Evolutionary conservation across 2,888 invertebrate species (phyloP).

Genomic region (Gisinianus flammeolus): DNA sequence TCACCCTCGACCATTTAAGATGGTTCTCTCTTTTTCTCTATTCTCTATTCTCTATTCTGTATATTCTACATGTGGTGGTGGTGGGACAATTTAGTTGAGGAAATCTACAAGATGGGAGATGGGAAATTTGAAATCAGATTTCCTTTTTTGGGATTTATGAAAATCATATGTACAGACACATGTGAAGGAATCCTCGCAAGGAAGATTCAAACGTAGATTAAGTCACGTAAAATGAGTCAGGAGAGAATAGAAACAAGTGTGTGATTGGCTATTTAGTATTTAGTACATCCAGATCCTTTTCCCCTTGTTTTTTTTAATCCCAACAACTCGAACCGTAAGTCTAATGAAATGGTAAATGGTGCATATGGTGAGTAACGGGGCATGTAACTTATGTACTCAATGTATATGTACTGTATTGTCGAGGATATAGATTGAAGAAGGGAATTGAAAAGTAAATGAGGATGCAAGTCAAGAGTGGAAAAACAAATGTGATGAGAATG

Average conservation of each 20-base stretch:
- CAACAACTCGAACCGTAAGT: no score
- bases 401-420: not conserved
- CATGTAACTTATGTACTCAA: not conserved
- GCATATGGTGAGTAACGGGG: constrained; percentile 6
- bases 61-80: not conserved
- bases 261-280: constrained; percentile 30
- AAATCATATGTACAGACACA: no score
- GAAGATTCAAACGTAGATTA: constrained; percentile 18
- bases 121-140: not conserved
- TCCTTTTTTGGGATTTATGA: not conserved
- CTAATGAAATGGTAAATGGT: no score
- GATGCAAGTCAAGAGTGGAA: constrained; percentile 11
- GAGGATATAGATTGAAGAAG: not conserved
- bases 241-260: constrained; percentile 15
- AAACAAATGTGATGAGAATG: constrained; percentile 40
- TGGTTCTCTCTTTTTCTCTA: not conserved
- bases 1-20: no score
- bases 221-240: constrained; percentile 28
- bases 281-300: constrained; percentile 10
- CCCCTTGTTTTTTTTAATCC: not conserved
- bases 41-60: not conserved
- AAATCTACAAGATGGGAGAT: not conserved
- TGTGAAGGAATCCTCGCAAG: constrained; percentile 1
- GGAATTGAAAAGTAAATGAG: not conserved
- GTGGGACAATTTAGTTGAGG: not conserved